These are phyloP conservation scores for Glossosoma conforme DNA, from an alignment of 1,140 invertebrate genomes.

Conservation along the genomic window DNA sequence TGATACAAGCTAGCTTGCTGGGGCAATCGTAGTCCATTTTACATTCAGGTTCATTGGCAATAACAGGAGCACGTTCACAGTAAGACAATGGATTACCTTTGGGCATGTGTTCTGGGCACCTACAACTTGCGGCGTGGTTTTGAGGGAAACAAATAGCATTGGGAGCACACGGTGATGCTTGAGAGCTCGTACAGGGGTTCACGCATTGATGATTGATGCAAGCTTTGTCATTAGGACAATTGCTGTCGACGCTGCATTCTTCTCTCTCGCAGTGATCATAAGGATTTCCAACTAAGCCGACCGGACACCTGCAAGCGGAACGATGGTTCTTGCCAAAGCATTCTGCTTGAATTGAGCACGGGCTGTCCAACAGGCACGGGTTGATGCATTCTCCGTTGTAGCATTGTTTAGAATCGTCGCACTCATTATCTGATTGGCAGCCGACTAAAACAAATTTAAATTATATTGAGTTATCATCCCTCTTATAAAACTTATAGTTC, in stretches of 20 bases:
- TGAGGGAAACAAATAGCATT: constrained; percentile 75
- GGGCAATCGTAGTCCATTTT: constrained; percentile 73
- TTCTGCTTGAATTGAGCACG: constrained; percentile 76
- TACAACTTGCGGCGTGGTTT: constrained; percentile 70
- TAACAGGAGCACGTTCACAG: constrained; percentile 56
- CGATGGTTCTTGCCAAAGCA: constrained; percentile 74
- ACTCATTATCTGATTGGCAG: constrained; percentile 77
- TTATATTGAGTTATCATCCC: too few species aligned
- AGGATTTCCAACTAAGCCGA: constrained; percentile 69
- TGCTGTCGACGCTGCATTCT: constrained; percentile 71
- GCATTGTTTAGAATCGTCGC: constrained; percentile 69
- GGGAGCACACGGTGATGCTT: constrained; percentile 64
- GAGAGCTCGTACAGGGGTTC: constrained; percentile 61
- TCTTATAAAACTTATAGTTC: too few species aligned
- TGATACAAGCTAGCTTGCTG: constrained; percentile 73
- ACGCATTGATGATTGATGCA: constrained; percentile 68
- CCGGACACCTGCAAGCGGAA: constrained; percentile 68
- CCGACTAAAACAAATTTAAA: constrained; percentile 55
- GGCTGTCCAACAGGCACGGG: constrained; percentile 70
- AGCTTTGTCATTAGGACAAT: constrained; percentile 66
- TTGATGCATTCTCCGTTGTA: constrained; percentile 76
- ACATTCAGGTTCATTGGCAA: constrained; percentile 63
- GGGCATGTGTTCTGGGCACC: constrained; percentile 69
- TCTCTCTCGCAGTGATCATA: constrained; percentile 70
- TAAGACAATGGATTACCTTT: constrained; percentile 73